A percentile compares a stretch with the other conserved stretches of the same genome.
phyloP scores from a whole-genome alignment of 2,888 invertebrate genomes.

The Lacanobia wlatinum region DNA sequence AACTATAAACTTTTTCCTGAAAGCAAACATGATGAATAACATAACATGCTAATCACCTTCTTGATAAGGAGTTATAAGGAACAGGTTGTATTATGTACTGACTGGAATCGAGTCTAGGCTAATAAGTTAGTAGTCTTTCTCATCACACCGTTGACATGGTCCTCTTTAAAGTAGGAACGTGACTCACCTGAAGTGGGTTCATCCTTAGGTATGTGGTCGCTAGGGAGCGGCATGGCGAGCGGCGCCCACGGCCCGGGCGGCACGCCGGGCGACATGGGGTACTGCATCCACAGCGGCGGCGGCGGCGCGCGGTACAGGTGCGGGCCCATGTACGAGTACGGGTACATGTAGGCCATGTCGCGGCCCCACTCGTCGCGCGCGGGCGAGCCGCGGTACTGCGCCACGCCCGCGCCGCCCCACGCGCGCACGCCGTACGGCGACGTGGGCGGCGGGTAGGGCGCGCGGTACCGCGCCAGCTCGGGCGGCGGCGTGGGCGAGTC shows the following conservation, averaged over 20 bases:
- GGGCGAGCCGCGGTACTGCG: slow-evolving; percentile 71
- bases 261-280: slow-evolving; percentile 84
- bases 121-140: background rate
- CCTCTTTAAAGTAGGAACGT: background rate
- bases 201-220: slow-evolving; percentile 90
- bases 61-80: background rate
- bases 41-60: background rate
- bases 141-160: background rate
- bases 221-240: slow-evolving; percentile 86
- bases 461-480: slow-evolving; percentile 82
- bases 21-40: too few relatives aligned
- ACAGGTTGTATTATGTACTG: too few relatives aligned
- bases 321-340: slow-evolving; percentile 84
- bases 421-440: slow-evolving; percentile 74
- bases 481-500: slow-evolving; percentile 81
- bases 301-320: slow-evolving; percentile 83
- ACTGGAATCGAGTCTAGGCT: background rate
- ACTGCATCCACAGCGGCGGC: slow-evolving; percentile 88
- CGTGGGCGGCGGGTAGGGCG: slow-evolving; percentile 73
- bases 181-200: slow-evolving; percentile 90
- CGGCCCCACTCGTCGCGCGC: slow-evolving; percentile 77
- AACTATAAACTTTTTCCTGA: slow-evolving; percentile 13
- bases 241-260: slow-evolving; percentile 90
- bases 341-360: slow-evolving; percentile 83
- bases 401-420: slow-evolving; percentile 63